phyloP scores from a whole-genome alignment of 2,797 vertebrate species.

The Uromys caudimaculatus region DNA sequence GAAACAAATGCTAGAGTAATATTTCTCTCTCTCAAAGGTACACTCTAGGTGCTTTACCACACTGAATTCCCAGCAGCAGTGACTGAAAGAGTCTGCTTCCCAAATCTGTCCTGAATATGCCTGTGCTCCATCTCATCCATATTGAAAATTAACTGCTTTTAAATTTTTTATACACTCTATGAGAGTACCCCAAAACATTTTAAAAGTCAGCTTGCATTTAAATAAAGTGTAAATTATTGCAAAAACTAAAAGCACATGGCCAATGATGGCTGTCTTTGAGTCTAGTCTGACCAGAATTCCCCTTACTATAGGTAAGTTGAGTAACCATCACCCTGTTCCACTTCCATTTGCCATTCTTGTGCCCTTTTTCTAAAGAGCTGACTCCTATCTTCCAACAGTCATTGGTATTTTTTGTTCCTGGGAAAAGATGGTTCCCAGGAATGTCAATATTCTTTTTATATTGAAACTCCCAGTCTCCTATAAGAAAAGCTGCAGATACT shows the following conservation, averaged over 20 bases:
- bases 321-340: background rate
- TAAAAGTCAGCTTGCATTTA: background rate
- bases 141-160: background rate
- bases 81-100: background rate
- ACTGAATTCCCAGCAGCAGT: background rate
- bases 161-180: background rate
- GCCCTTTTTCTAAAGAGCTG: background rate
- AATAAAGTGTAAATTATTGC: background rate
- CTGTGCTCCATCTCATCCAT: background rate
- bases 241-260: background rate
- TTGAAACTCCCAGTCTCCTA: background rate
- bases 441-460: background rate
- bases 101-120: background rate
- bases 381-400: background rate
- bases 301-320: background rate
- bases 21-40: background rate
- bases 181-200: background rate
- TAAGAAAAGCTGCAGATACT: constrained; percentile 27
- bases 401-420: background rate
- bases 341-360: background rate
- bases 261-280: background rate
- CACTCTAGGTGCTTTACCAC: background rate
- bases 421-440: too few relatives aligned
- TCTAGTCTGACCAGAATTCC: background rate
- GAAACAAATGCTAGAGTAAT: background rate